Conservation (phyloP, 1,140 invertebrate genomes). For the Oncopeltus fasciatus region DNA sequence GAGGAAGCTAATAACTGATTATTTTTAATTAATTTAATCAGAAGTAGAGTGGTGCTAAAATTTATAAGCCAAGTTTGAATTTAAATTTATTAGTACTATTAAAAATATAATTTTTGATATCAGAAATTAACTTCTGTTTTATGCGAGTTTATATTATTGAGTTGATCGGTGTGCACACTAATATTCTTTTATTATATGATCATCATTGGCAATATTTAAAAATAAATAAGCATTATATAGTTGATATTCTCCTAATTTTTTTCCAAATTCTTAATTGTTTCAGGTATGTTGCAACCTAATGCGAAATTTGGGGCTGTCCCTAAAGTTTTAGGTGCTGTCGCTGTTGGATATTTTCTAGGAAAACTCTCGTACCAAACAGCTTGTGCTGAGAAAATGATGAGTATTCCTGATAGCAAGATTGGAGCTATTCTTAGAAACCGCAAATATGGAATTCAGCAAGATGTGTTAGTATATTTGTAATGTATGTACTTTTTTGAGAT, state of each 20-base stretch:
- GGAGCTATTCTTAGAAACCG: slow-evolving; percentile 42
- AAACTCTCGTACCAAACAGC: slow-evolving; percentile 57
- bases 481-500: no score
- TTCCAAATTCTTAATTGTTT: background rate
- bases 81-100: no score
- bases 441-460: slow-evolving; percentile 20
- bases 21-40: no score
- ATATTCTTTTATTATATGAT: no score
- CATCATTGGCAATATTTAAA: no score
- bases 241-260: background rate
- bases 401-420: slow-evolving; percentile 43
- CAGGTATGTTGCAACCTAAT: slow-evolving; percentile 39
- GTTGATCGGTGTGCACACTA: no score
- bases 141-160: no score
- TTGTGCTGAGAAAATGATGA: slow-evolving; percentile 61
- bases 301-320: slow-evolving; percentile 46
- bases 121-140: no score
- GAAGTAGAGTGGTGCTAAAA: no score
- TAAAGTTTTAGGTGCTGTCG: slow-evolving; percentile 44
- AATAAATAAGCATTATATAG: background rate
- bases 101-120: no score
- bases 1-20: no score
- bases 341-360: slow-evolving; percentile 57
- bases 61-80: no score
- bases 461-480: slow-evolving; percentile 9